phyloP scores from a whole-genome alignment of 2,888 invertebrate species.

The Mellilla xanthometata region DNA sequence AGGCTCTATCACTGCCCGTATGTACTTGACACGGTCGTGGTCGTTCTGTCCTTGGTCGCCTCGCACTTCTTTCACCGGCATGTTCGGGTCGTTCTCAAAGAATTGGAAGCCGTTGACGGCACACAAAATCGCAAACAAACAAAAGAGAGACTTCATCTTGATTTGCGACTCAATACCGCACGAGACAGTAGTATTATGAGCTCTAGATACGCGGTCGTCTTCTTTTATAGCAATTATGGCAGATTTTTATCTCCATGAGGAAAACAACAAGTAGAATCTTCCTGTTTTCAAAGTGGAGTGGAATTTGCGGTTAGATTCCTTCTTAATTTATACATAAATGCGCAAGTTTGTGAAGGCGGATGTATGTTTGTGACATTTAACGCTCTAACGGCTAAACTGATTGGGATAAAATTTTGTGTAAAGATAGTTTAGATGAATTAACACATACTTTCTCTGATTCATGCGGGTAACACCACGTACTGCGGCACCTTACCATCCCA shows the following conservation, averaged over 20 bases:
- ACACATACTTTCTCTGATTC: no score
- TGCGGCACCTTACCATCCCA: no score
- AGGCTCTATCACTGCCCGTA: slow-evolving; percentile 1
- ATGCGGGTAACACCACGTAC: no score
- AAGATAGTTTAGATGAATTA: no score
- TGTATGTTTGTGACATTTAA: no score
- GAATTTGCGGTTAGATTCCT: no score
- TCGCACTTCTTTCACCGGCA: neutral
- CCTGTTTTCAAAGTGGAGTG: slow-evolving; percentile 12
- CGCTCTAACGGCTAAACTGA: no score
- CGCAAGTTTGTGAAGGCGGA: no score
- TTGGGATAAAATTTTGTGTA: no score
- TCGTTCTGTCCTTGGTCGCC: neutral
- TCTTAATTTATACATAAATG: no score
- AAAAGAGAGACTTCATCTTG: slow-evolving; percentile 1
- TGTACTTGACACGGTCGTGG: slow-evolving; percentile 1
- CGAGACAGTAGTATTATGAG: neutral
- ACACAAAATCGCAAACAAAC: neutral
- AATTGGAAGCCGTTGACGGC: neutral
- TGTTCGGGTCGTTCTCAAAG: neutral
- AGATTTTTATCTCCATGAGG: neutral
- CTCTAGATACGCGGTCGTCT: neutral
- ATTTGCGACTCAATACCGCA: neutral
- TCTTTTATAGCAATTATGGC: neutral
- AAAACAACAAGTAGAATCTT: neutral